These are phyloP conservation scores for Neomonachus schauinslandi DNA, from an alignment of 2,113 vertebrate genomes.

Conservation along the genomic window DNA sequence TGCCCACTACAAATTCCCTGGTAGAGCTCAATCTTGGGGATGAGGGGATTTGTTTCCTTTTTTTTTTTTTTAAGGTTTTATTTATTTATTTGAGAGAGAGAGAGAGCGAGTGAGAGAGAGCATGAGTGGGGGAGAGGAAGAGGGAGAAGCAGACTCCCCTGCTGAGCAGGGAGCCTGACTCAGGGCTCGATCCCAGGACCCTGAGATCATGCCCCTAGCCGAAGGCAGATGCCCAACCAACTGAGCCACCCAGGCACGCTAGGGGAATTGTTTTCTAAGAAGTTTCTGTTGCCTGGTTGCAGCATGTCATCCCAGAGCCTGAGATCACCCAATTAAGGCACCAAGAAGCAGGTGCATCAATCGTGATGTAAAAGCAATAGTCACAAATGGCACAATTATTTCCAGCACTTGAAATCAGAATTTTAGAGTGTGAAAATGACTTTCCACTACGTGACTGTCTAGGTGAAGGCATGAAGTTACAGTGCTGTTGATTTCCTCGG, in stretches of 20 bases:
- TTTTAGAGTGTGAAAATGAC: constrained; percentile 14
- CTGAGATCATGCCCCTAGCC: too few relatives aligned
- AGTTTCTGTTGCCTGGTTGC: not conserved
- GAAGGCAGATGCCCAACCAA: not conserved
- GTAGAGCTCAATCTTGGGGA: not conserved
- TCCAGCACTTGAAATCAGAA: constrained; percentile 27
- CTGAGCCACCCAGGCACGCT: not conserved
- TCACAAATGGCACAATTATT: constrained; percentile 36
- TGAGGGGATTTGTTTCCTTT: not conserved
- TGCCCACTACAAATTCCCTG: not conserved
- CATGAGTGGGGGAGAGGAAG: too few relatives aligned
- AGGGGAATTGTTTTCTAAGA: not conserved
- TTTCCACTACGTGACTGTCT: not conserved
- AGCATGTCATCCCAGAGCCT: not conserved
- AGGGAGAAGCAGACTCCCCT: too few relatives aligned
- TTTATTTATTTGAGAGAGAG: too few relatives aligned
- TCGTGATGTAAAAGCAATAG: not conserved
- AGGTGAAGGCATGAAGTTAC: not conserved
- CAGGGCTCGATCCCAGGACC: too few relatives aligned
- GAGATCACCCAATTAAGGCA: not conserved
- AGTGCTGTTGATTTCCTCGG: not conserved
- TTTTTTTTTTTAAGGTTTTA: too few relatives aligned
- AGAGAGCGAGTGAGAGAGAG: too few relatives aligned
- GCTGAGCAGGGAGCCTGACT: too few relatives aligned
- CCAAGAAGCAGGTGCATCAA: not conserved